These are phyloP conservation scores for Teleiodes luculella DNA, from an alignment of 2,888 invertebrate species.

Conservation along the genomic window DNA sequence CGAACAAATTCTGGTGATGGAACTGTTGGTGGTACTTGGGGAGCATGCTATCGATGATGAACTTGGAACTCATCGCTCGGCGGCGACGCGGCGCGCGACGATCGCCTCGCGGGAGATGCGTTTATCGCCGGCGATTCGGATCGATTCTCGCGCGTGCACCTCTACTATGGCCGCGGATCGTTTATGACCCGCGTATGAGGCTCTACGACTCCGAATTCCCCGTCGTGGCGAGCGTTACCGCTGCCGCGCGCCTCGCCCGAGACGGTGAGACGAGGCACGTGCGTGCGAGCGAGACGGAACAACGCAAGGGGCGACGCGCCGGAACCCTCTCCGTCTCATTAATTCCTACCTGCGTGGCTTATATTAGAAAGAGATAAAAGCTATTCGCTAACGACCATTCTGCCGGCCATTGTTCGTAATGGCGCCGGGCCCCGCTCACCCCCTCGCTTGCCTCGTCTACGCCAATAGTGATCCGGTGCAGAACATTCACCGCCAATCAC, in stretches of 20 bases:
- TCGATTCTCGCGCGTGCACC: conserved; percentile 80
- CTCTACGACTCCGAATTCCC: conserved; percentile 91
- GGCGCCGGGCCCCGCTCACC: conserved; percentile 69
- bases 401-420: conserved; percentile 76
- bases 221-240: conserved; percentile 80
- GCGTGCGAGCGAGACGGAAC: conserved; percentile 61
- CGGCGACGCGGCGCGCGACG: conserved; percentile 77
- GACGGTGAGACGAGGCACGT: conserved; percentile 71
- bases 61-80: conserved; percentile 96
- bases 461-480: conserved; percentile 77
- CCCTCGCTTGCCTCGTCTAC: conserved; percentile 63
- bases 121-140: conserved; percentile 78
- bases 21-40: conserved; percentile 92
- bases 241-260: conserved; percentile 73
- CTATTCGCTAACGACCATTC: conserved; percentile 76
- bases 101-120: conserved; percentile 77
- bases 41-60: conserved; percentile 98
- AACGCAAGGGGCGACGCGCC: conserved; percentile 53
- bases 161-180: conserved; percentile 86
- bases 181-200: conserved; percentile 92
- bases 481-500: conserved; percentile 79
- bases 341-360: conserved; percentile 76
- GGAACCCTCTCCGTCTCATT: conserved; percentile 76
- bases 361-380: conserved; percentile 79
- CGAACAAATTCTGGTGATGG: conserved; percentile 80